Evolutionary conservation across 1,140 invertebrate species (phyloP).

Genomic region (Euglossa dilemma): DNA sequence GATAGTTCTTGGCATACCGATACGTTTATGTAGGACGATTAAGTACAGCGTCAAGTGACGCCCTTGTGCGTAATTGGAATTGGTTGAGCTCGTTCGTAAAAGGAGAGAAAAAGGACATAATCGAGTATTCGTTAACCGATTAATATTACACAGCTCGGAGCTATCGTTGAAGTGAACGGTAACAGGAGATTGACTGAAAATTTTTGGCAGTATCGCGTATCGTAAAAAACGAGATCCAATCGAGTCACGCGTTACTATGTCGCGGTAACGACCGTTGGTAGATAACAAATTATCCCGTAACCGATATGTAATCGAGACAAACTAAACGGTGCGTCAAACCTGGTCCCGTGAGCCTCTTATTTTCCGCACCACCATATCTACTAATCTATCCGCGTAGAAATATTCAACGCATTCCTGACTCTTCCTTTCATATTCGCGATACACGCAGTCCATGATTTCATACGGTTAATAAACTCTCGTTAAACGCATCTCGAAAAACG

Average conservation of each 20-base stretch:
- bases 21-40: slow-evolving; percentile 43
- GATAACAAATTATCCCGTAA: neutral
- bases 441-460: too few species aligned
- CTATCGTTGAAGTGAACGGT: neutral
- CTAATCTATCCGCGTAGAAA: neutral
- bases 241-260: neutral
- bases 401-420: neutral
- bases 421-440: neutral
- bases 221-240: neutral
- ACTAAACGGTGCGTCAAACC: neutral
- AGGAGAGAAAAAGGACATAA: neutral
- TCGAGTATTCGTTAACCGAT: neutral
- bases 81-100: slow-evolving; percentile 44
- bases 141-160: neutral
- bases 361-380: neutral
- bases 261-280: neutral
- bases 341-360: slow-evolving; percentile 25
- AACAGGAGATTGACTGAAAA: slow-evolving; percentile 8
- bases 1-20: slow-evolving; percentile 38
- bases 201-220: slow-evolving; percentile 33
- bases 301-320: slow-evolving; percentile 2
- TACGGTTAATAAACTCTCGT: too few species aligned
- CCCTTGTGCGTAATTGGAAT: slow-evolving; percentile 63
- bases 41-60: slow-evolving; percentile 45
- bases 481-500: too few species aligned